Percentiles rank a stretch among this genome's conserved stretches.
Evolutionary conservation across 2,797 vertebrate species (phyloP).

Genomic region (Sparus aurata): DNA sequence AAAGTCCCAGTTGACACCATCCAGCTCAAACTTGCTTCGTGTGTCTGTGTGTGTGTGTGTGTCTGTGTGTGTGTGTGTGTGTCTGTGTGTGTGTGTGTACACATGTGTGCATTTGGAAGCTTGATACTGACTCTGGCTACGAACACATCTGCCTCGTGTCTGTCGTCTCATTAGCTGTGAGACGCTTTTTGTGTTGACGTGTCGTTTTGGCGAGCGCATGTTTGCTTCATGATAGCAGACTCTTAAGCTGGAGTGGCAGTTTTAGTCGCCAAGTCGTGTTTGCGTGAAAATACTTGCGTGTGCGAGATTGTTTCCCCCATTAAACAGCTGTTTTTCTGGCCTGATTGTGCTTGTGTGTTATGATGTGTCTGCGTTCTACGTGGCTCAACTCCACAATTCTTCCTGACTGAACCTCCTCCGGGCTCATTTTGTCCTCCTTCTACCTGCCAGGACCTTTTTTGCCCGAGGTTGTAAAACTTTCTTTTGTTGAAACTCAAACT

Average conservation of each 20-base stretch:
- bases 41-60: conserved; percentile 13
- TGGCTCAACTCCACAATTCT: background rate
- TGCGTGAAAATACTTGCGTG: background rate
- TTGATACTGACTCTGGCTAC: conserved; percentile 1
- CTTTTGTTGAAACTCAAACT: background rate
- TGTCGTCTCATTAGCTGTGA: background rate
- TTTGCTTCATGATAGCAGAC: conserved; percentile 10
- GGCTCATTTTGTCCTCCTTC: background rate
- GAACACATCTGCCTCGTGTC: conserved; percentile 37
- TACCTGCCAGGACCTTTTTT: background rate
- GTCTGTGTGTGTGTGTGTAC: conserved; percentile 15
- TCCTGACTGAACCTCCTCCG: background rate
- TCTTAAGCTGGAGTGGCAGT: conserved; percentile 37
- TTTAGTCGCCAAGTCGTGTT: conserved; percentile 32
- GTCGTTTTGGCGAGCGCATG: background rate
- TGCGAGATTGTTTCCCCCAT: conserved; percentile 24
- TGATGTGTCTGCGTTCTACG: background rate
- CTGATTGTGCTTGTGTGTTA: background rate
- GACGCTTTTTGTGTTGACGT: conserved; percentile 7
- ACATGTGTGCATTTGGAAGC: background rate
- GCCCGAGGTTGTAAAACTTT: background rate
- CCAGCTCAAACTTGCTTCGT: conserved; percentile 23
- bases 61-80: conserved; percentile 21
- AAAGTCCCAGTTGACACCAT: conserved; percentile 61
- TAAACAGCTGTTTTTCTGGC: conserved; percentile 31